Conservation (phyloP, 1,140 invertebrate genomes). For the Zaprionus camerounensis region DNA sequence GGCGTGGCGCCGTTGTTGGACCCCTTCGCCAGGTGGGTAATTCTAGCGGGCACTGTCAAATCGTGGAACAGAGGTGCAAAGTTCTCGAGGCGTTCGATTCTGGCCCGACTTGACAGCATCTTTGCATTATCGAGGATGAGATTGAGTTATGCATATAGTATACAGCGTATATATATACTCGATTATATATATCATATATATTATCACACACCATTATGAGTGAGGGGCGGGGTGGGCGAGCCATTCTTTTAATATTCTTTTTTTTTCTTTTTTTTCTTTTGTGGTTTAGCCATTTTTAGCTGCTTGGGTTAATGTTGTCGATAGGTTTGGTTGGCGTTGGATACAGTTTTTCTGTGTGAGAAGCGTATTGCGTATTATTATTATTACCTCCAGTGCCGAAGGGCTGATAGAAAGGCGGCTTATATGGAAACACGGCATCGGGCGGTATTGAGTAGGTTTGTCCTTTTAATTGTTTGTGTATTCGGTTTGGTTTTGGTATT, state of each 20-base stretch:
- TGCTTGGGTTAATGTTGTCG: constrained; percentile 61
- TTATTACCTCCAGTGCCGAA: constrained; percentile 85
- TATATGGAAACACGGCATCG: constrained; percentile 84
- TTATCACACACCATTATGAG: constrained; percentile 69
- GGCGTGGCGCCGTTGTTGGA: not conserved
- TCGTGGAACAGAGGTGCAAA: constrained; percentile 28
- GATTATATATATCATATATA: constrained; percentile 14
- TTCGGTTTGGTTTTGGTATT: constrained; percentile 24
- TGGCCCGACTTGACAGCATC: constrained; percentile 44
- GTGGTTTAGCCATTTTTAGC: constrained; percentile 51
- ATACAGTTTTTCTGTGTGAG: constrained; percentile 43
- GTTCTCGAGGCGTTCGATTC: constrained; percentile 13
- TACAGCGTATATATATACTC: not conserved
- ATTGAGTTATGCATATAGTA: constrained; percentile 6
- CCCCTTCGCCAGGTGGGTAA: not conserved
- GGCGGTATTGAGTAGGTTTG: constrained; percentile 87
- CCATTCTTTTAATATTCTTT: constrained; percentile 25
- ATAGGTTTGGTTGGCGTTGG: constrained; percentile 36
- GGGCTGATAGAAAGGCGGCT: constrained; percentile 85
- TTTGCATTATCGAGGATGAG: constrained; percentile 31
- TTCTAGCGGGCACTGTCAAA: constrained; percentile 43
- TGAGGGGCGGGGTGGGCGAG: constrained; percentile 2
- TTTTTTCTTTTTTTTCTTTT: constrained; percentile 23
- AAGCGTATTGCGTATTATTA: constrained; percentile 65
- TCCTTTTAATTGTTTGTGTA: constrained; percentile 84